Conservation (phyloP, 2,113 vertebrate species). For the Carollia perspicillata region DNA sequence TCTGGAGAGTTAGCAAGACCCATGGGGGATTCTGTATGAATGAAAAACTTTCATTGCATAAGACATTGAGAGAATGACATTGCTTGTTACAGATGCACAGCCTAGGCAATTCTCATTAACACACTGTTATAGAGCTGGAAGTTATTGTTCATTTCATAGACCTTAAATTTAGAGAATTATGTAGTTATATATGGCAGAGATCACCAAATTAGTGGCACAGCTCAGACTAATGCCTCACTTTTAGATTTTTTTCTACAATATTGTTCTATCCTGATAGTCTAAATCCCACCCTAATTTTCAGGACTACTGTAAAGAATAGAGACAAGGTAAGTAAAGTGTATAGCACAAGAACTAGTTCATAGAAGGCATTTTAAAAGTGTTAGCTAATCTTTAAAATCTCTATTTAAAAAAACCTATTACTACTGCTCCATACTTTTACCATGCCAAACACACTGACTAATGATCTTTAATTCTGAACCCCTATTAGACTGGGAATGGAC, state of each 20-base stretch:
- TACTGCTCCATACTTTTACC: background rate
- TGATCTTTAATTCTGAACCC: background rate
- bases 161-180: background rate
- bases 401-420: background rate
- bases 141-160: background rate
- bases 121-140: background rate
- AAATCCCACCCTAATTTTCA: background rate
- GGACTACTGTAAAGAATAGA: background rate
- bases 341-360: background rate
- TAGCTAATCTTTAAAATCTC: background rate
- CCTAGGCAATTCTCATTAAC: background rate
- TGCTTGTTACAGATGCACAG: background rate
- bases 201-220: background rate
- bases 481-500: slow-evolving; percentile 12
- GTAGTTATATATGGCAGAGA: background rate
- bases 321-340: background rate
- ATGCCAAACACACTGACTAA: slow-evolving; percentile 33
- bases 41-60: background rate
- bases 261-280: background rate
- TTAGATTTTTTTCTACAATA: background rate
- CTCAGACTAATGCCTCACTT: background rate
- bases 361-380: background rate
- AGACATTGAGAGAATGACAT: background rate
- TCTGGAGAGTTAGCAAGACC: background rate
- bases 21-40: background rate